These are phyloP conservation scores for Spodoptera exigua DNA, from an alignment of 2,888 invertebrate species.

Conservation along the genomic window DNA sequence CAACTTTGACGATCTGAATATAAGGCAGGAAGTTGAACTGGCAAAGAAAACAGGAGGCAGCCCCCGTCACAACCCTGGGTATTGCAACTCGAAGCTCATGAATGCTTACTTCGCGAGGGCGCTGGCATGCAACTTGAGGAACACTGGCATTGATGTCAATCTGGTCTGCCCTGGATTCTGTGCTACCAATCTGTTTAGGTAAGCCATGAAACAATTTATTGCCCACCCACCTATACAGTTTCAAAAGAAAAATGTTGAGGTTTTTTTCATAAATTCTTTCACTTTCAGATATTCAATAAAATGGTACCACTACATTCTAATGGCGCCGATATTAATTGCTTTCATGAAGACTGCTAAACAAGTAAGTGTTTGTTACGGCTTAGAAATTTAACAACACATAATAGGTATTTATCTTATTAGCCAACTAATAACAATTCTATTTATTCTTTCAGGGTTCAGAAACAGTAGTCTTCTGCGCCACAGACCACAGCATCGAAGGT, in stretches of 20 bases:
- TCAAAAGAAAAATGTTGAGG: too few species aligned
- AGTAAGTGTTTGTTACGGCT: constrained; percentile 79
- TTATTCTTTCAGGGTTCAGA: constrained; percentile 91
- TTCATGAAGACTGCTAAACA: constrained; percentile 93
- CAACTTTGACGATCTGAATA: constrained; percentile 91
- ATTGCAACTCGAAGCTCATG: constrained; percentile 94
- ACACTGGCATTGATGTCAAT: constrained; percentile 90
- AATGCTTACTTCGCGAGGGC: constrained; percentile 92
- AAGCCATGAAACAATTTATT: constrained; percentile 59
- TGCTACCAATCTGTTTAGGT: constrained; percentile 93
- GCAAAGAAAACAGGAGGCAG: constrained; percentile 74
- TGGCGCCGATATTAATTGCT: constrained; percentile 92
- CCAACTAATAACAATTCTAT: not conserved
- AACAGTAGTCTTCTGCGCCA: constrained; percentile 93
- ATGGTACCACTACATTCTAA: constrained; percentile 93
- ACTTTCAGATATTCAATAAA: constrained; percentile 84
- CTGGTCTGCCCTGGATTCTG: constrained; percentile 94
- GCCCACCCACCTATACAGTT: too few species aligned
- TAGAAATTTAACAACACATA: not conserved
- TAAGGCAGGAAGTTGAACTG: constrained; percentile 83
- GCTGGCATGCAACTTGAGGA: constrained; percentile 88
- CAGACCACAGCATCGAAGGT: constrained; percentile 89
- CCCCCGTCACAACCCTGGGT: constrained; percentile 88
- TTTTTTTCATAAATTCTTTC: not conserved
- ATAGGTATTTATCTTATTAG: too few species aligned